Evolutionary conservation across 2,888 invertebrate genomes (phyloP), one percentile per base, ranked within the genome.

Genomic region (Zaprionus obscuricornis): DNA sequence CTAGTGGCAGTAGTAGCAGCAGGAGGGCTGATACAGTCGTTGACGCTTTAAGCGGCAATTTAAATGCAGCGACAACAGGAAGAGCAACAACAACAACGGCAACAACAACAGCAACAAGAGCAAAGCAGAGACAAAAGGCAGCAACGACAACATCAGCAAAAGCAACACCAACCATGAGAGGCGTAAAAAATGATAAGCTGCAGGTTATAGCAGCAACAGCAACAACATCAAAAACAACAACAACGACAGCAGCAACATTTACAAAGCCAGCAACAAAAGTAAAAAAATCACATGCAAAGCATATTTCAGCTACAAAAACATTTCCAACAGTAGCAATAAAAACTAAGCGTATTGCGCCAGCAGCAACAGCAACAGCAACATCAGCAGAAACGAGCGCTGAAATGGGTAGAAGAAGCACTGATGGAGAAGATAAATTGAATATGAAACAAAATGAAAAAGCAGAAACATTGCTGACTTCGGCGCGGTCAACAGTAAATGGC

Each of bases 311-410:
- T 1, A 8, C 42, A 46, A 55, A 10, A 56, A 7, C 10, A 31
- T 7, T 10, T 1, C 2, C 14, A 18, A 20, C 7, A 42, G 47
- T 42, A 2, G 31, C 50, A 49, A 42, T 74, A 34, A 74, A 68
- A 56, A 26, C 18, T 31, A 67, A 67, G 7, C 73, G 73, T 11
- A 14, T 49, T 51, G 33, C 24, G 18, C 16, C 57, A 20, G 37
- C 26, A 31, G 17, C 31, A 39, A 10, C 59, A 22, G 0, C 57
- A 33, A 1, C 42, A 31, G 2, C 47, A 33, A 3, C 34, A 45
- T 10, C 54, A 40, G 20, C 13, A 39, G 8, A n/a, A n/a, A n/a
- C n/a, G n/a, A n/a, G n/a, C n/a, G n/a, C n/a, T n/a, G n/a, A n/a
- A n/a, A n/a, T n/a, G n/a, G n/a, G n/a, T n/a, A n/a, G n/a, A n/a